Base-by-base conservation (phyloP, 2,113 vertebrate genomes). In the Dipodomys ordii region DNA sequence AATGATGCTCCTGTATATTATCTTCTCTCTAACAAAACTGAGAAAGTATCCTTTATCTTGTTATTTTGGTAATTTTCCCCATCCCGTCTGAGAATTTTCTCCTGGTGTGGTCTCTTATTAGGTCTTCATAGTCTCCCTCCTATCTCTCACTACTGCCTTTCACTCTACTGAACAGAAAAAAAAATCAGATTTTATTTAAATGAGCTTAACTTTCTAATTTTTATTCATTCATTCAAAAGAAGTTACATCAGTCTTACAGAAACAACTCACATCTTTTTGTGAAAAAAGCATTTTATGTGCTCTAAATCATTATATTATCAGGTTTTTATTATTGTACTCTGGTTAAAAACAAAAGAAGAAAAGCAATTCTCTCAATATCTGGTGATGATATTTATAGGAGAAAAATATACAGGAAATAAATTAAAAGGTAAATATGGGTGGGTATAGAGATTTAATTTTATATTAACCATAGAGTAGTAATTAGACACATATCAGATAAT, bases 1-100 rank as follows among this genome's bases (percentile, higher is more conserved):
- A 91, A 32, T 94, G 85, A 84, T 91, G 32, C 96, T 96, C 72
- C 79, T 94, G 39, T 10, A 3, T 60, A 53, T n/a, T 79, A 86
- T 32, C 83, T 65, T 8, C 11, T 73, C 39, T 74, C 23, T 15
- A 65, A 81, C 28, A 65, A 60, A 90, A 94, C 3, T n/a, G 0
- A 53, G 83, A 87, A 49, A 77, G 27, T 44, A 64, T 1, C 30
- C 39, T 85, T 92, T 82, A 78, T 65, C 92, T 88, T 62, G 74
- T 78, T 72, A 67, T 4, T 32, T 92, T 71, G 64, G 7, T 25
- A 88, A 74, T 86, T 67, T 10, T 82, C 87, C 53, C 44, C 60
- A 57, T 16, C 15, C 30, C 64, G n/a, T 78, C 4, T 22, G 39
- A 72, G 28, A 60, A 6, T 81, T 73, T 90, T 62, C 20, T 77